Evolutionary conservation across 2,888 invertebrate species (phyloP), one percentile per base, ranked within the genome.

Genomic region (Athalia cordata): DNA sequence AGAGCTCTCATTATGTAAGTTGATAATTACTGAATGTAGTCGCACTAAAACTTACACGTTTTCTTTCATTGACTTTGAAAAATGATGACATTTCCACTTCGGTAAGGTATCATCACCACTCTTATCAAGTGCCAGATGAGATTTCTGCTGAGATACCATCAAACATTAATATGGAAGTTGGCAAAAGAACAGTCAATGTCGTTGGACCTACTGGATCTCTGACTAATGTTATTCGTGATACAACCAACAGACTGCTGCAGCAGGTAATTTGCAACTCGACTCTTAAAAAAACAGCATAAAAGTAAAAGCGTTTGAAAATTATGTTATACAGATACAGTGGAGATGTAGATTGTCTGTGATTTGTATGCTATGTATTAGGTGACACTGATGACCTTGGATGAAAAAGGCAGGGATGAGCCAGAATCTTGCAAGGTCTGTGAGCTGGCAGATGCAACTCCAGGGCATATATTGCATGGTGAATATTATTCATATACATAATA

Each of bases 1-100:
- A 94, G 96, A 86, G 93, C 95, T 79, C 91, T 97, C 78, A 94
- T 95, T 79, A 93, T 94, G 93, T 93, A 85, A 84, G 61, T 70
- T 83, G 29, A 29, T 29, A 29, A 29, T 29, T 29, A 29, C 29
- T 29, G 29, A 29, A 29, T 29, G 62, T n/a, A 61, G 75, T 7
- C 66, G 62, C 15, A 76, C 64, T 66, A 55, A 64, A 11, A 61
- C 81, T 64, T 9, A 75, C 55, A 67, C 77, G 13, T 43, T 66
- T 57, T 29, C 29, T 29, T 29, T 29, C 29, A 29, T 29, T 29
- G 29, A 29, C 29, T 29, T 29, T 29, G 29, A 2, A 55, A 55
- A 55, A 55, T 4, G 4, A 52, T 55, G n/a, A 55, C n/a, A 29
- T 55, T 1, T 55, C n/a, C 7, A 6, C 9, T 55, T 9, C 9